phyloP scores from a whole-genome alignment of 2,113 vertebrate species.

The Seriola dumerili region DNA sequence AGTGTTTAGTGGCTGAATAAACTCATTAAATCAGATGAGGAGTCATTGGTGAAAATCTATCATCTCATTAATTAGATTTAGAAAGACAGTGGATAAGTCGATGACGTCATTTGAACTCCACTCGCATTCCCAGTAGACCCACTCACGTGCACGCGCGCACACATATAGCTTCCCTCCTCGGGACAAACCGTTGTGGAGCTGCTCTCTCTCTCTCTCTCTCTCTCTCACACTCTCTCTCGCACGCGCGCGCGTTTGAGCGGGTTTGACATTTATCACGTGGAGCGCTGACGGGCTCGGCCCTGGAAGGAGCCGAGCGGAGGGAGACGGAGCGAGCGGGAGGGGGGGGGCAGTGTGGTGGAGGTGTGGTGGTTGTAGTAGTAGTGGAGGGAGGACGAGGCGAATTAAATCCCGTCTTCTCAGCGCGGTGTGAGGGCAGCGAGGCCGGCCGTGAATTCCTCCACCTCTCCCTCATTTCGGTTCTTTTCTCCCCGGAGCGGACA shows the following conservation, averaged over 20 bases:
- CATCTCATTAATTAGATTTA: background rate
- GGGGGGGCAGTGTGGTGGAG: constrained; percentile 18
- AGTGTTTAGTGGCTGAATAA: too few relatives aligned
- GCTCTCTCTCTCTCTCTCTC: too few relatives aligned
- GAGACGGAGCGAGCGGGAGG: constrained; percentile 14
- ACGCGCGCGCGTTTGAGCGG: constrained; percentile 51
- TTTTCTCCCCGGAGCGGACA: constrained; percentile 57
- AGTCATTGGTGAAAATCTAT: too few relatives aligned
- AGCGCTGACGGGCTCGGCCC: constrained; percentile 60
- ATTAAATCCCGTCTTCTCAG: constrained; percentile 34
- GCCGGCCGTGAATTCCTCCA: constrained; percentile 55
- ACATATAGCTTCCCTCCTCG: too few relatives aligned
- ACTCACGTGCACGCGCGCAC: background rate
- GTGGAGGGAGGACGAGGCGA: constrained; percentile 37
- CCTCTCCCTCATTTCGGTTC: background rate
- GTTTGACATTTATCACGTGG: constrained; percentile 83
- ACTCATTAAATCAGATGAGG: too few relatives aligned
- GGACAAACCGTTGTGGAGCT: too few relatives aligned
- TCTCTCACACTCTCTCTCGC: background rate
- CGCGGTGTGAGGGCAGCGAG: constrained; percentile 34
- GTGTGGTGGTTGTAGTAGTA: constrained; percentile 15
- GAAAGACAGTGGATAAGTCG: background rate
- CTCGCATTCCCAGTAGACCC: background rate
- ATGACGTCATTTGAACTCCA: constrained; percentile 19
- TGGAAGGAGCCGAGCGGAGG: constrained; percentile 24